These are phyloP conservation scores for Euproctis similis DNA, from an alignment of 2,888 invertebrate species.

Conservation along the genomic window DNA sequence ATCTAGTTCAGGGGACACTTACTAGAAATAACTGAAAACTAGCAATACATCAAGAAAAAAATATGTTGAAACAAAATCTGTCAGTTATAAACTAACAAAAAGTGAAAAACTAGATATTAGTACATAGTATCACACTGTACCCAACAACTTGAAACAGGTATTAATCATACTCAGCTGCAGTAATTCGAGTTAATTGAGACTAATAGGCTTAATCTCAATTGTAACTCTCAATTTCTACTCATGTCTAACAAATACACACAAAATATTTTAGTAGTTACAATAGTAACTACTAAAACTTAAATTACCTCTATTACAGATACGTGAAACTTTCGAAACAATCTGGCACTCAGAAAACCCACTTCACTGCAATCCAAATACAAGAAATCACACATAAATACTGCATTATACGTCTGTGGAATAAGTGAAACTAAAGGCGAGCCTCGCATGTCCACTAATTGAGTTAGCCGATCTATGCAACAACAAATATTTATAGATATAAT, in stretches of 20 bases:
- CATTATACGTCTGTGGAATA: slow-evolving; percentile 10
- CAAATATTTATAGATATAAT: slow-evolving; percentile 27
- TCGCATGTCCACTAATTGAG: slow-evolving; percentile 43
- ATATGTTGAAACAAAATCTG: too few species aligned
- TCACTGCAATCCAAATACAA: slow-evolving; percentile 46
- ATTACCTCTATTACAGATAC: slow-evolving; percentile 14
- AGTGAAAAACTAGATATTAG: too few species aligned
- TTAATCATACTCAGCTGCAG: slow-evolving; percentile 14
- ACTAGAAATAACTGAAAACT: too few species aligned
- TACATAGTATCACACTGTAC: not conserved
- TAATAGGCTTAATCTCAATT: slow-evolving; percentile 15
- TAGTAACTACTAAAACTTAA: slow-evolving; percentile 1
- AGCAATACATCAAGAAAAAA: too few species aligned
- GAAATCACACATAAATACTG: slow-evolving; percentile 36
- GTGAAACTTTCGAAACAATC: slow-evolving; percentile 18
- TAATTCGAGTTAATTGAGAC: slow-evolving; percentile 17
- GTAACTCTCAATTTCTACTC: slow-evolving; percentile 12
- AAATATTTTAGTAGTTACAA: slow-evolving; percentile 3
- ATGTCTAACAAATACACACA: not conserved
- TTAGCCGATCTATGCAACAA: slow-evolving; percentile 34
- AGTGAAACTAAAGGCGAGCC: slow-evolving; percentile 18
- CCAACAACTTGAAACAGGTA: slow-evolving; percentile 4
- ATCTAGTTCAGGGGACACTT: too few species aligned
- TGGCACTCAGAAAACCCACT: slow-evolving; percentile 23
- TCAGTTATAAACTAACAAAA: too few species aligned